Percentiles rank a stretch among this genome's conserved stretches.
phyloP scores from a whole-genome alignment of 2,113 vertebrate genomes.

The Lepisosteus osseus region DNA sequence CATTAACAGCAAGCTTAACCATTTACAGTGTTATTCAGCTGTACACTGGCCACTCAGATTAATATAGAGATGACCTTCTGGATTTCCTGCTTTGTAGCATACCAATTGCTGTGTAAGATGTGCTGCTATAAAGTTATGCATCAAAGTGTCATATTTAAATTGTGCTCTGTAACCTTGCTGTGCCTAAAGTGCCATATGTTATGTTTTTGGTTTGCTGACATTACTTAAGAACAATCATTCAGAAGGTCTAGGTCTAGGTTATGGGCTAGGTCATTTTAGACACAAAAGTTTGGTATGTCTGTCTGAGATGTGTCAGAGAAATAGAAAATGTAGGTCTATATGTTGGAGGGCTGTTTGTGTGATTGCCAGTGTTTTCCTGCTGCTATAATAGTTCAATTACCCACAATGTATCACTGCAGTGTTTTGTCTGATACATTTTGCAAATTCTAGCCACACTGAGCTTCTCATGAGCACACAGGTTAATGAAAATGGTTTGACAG shows the following conservation, averaged over 20 bases:
- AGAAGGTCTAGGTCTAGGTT: conserved; percentile 31
- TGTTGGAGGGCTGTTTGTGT: no score
- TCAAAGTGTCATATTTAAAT: conserved; percentile 54
- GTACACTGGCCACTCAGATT: conserved; percentile 42
- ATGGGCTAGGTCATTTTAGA: conserved; percentile 12
- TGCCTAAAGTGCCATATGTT: conserved; percentile 50
- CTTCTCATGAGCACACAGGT: no score
- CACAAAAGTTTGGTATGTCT: conserved; percentile 2
- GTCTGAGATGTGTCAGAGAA: neutral
- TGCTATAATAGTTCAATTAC: no score
- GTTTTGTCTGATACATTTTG: no score
- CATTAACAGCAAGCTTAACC: conserved; percentile 42
- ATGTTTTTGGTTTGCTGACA: conserved; percentile 50
- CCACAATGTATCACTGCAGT: no score
- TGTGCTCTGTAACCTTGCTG: conserved; percentile 47
- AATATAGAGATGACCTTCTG: conserved; percentile 53
- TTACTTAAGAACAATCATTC: conserved; percentile 47
- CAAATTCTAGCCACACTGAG: no score
- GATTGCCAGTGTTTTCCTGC: no score
- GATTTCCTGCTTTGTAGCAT: conserved; percentile 41
- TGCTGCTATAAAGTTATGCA: conserved; percentile 47
- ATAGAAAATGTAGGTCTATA: no score
- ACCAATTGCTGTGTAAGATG: conserved; percentile 45
- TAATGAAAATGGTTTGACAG: no score
- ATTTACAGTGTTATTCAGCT: conserved; percentile 49